Conservation (phyloP, 92 coral and sea anemone genomes). For the Diadumene lineata region DNA sequence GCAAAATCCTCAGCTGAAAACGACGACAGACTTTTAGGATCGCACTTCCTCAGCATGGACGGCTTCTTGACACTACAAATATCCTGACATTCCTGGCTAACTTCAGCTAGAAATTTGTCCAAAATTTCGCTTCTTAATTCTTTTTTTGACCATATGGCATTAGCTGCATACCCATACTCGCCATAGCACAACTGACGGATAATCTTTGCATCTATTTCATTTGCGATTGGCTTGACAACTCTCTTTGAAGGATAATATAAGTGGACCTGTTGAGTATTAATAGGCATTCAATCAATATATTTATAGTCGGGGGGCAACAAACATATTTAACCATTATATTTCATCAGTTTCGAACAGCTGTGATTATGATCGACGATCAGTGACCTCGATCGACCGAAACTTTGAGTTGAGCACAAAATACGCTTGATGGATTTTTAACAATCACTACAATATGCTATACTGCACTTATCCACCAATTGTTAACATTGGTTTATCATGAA, state of each 20-base stretch:
- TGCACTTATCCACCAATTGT: too few relatives aligned
- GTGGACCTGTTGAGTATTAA: constrained; percentile 25
- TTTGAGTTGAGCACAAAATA: too few relatives aligned
- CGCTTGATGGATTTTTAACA: too few relatives aligned
- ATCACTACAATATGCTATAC: too few relatives aligned
- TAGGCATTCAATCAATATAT: background rate
- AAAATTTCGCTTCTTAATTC: constrained; percentile 20
- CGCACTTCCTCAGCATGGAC: constrained; percentile 38
- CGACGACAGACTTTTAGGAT: constrained; percentile 29
- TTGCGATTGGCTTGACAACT: background rate
- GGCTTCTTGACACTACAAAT: constrained; percentile 32
- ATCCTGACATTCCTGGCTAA: constrained; percentile 32
- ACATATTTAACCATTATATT: background rate
- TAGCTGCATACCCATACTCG: constrained; percentile 50
- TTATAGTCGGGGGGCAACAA: background rate
- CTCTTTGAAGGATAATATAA: constrained; percentile 31
- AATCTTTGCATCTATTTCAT: constrained; percentile 34
- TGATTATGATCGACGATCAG: too few relatives aligned
- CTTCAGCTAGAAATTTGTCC: constrained; percentile 23
- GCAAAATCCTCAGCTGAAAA: constrained; percentile 37
- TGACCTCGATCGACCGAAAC: too few relatives aligned
- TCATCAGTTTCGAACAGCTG: background rate
- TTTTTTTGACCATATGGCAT: constrained; percentile 48
- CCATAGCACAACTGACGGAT: constrained; percentile 41
- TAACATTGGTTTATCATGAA: too few relatives aligned